A percentile compares a stretch with the other conserved stretches of the same genome.
phyloP scores from a whole-genome alignment of 2,888 invertebrate genomes.

The Cephus nigrinus region DNA sequence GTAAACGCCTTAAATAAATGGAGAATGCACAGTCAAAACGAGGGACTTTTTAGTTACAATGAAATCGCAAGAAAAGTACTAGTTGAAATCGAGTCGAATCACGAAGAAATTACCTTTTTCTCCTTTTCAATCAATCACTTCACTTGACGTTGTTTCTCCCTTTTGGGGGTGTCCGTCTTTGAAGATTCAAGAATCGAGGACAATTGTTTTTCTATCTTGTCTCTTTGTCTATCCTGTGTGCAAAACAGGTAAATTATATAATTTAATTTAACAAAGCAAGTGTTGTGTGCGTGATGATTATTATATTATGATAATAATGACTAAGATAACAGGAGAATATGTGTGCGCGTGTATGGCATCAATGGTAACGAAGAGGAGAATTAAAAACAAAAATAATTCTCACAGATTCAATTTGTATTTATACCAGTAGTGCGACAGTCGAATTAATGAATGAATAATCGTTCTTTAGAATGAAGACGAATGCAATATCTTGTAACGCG shows the following conservation, averaged over 20 bases:
- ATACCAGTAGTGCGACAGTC: neutral
- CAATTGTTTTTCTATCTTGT: neutral
- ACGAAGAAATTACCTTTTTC: neutral
- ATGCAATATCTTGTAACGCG: neutral
- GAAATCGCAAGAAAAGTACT: neutral
- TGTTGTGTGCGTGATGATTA: neutral
- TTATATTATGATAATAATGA: neutral
- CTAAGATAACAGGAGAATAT: neutral
- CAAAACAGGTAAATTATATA: neutral
- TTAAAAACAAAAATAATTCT: neutral
- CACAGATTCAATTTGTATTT: neutral
- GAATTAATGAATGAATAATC: neutral
- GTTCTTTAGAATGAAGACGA: neutral
- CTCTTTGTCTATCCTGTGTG: neutral
- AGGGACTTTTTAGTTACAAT: neutral
- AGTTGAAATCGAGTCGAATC: neutral
- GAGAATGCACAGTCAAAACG: conserved; percentile 34
- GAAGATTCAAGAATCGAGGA: neutral
- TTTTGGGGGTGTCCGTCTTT: neutral
- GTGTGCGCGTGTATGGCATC: neutral
- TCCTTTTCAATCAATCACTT: neutral
- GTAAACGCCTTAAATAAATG: conserved; percentile 43
- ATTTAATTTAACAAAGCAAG: neutral
- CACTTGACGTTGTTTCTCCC: neutral
- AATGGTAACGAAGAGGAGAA: neutral